Evolutionary conservation across 2,797 vertebrate genomes (phyloP).

Genomic region (Enteromius radiatus): DNA sequence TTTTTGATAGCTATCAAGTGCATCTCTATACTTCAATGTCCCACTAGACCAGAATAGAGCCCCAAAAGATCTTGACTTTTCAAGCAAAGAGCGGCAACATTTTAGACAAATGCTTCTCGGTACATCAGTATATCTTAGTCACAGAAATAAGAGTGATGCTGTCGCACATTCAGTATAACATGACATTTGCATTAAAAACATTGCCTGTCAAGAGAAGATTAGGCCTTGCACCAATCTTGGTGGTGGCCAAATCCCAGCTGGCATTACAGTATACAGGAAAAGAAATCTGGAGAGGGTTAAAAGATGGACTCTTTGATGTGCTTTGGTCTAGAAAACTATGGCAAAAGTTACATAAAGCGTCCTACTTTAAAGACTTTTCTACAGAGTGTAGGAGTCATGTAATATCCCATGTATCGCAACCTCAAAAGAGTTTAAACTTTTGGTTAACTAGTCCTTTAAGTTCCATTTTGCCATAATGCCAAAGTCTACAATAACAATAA

Average conservation of each 20-base stretch:
- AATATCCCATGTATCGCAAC: not conserved
- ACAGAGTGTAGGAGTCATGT: not conserved
- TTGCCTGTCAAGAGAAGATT: not conserved
- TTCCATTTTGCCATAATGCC: not conserved
- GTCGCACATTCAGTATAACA: not conserved
- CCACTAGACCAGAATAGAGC: not conserved
- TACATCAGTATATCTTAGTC: not conserved
- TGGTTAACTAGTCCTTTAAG: too few relatives aligned
- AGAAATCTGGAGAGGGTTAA: not conserved
- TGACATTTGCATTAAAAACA: conserved; percentile 28
- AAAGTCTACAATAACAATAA: not conserved
- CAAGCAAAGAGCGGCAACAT: not conserved
- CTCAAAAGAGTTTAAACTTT: not conserved
- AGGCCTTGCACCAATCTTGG: not conserved
- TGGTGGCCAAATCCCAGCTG: not conserved
- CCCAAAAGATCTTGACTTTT: not conserved
- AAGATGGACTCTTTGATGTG: not conserved
- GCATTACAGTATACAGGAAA: not conserved
- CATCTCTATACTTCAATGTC: not conserved
- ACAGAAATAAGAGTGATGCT: conserved; percentile 2
- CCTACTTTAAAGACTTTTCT: not conserved
- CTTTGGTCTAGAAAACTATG: not conserved
- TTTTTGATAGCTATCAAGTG: not conserved
- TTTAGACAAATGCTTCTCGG: not conserved
- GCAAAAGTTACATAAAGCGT: not conserved